Evolutionary conservation across 23 tunicate genomes (phyloP).

Genomic region (Halocynthia aurantium): DNA sequence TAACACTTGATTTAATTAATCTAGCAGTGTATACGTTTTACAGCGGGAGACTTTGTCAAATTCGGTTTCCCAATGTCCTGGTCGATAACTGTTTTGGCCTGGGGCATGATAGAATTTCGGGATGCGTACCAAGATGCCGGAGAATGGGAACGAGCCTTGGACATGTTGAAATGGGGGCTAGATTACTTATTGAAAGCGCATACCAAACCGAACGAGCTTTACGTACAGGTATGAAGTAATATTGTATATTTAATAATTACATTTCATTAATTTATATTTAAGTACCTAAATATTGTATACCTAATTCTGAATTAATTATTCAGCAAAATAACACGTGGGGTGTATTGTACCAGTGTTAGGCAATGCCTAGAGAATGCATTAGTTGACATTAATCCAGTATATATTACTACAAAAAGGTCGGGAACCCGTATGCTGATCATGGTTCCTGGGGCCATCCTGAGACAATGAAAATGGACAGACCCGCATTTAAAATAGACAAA

Average conservation of each 20-base stretch:
- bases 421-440: conserved; percentile 24
- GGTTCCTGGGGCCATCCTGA: conserved; percentile 34
- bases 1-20: too few species aligned
- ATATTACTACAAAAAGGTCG: conserved; percentile 10
- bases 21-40: too few species aligned
- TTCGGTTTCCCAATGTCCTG: conserved; percentile 43
- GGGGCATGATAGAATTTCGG: conserved; percentile 42
- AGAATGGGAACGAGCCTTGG: conserved; percentile 26
- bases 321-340: too few species aligned
- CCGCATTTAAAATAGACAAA: conserved; percentile 16
- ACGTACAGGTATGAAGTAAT: conserved; percentile 13
- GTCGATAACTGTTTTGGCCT: conserved; percentile 34
- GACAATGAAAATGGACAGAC: conserved; percentile 22
- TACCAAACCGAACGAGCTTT: conserved; percentile 22
- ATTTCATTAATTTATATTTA: too few species aligned
- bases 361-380: too few species aligned
- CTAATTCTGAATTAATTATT: too few species aligned
- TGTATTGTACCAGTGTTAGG: too few species aligned
- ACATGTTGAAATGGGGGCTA: conserved; percentile 33
- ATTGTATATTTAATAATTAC: background rate
- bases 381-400: too few species aligned
- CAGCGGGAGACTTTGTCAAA: conserved; percentile 40
- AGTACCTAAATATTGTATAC: too few species aligned
- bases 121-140: conserved; percentile 23
- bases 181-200: conserved; percentile 34